phyloP scores from a whole-genome alignment of 2,888 invertebrate species.

The Ceramica pisi region DNA sequence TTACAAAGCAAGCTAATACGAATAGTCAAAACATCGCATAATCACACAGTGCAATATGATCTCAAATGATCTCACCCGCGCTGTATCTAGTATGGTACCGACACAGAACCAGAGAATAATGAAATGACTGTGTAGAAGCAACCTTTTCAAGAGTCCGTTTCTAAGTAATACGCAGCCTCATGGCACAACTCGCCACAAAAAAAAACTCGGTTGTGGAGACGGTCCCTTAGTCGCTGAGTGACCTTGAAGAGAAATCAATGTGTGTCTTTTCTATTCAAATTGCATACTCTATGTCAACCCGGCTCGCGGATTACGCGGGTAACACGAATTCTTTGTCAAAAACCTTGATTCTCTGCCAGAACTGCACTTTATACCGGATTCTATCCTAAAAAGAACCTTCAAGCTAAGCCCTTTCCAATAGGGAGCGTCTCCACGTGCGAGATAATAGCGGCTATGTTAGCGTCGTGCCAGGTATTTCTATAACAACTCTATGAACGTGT shows the following conservation, averaged over 20 bases:
- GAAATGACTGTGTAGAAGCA: slow-evolving; percentile 2
- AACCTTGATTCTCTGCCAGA: too few relatives aligned
- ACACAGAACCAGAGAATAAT: background rate
- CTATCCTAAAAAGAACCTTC: too few relatives aligned
- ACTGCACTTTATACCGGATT: too few relatives aligned
- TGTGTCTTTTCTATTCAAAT: background rate
- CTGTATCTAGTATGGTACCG: slow-evolving; percentile 7
- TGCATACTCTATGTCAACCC: slow-evolving; percentile 30
- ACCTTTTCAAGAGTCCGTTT: background rate
- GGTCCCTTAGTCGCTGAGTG: background rate
- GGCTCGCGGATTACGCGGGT: slow-evolving; percentile 54
- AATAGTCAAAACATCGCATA: slow-evolving; percentile 15
- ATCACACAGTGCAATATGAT: slow-evolving; percentile 10
- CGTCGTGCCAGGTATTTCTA: too few relatives aligned
- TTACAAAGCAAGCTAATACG: background rate
- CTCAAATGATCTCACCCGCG: slow-evolving; percentile 17
- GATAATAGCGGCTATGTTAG: too few relatives aligned
- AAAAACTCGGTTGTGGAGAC: too few relatives aligned
- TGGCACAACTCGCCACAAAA: too few relatives aligned
- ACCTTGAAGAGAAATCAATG: background rate
- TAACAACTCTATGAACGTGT: too few relatives aligned
- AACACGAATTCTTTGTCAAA: slow-evolving; percentile 53
- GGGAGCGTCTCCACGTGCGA: too few relatives aligned
- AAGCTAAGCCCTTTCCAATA: too few relatives aligned
- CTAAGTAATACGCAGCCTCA: too few relatives aligned